Conservation (phyloP, 2,888 invertebrate genomes). For the Xestia c-nigrum region DNA sequence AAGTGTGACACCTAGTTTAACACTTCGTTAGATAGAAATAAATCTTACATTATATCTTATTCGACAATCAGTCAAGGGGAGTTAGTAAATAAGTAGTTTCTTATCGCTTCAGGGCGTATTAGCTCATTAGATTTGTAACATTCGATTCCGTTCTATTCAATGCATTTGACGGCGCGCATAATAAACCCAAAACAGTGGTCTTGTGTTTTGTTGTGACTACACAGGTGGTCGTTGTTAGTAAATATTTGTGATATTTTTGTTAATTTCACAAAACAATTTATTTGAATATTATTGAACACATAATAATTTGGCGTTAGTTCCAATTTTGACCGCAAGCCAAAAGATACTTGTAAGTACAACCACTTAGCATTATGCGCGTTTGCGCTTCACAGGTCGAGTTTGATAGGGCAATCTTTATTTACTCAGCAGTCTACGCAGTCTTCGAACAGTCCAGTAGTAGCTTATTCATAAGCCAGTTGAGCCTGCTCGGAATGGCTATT, state of each 20-base stretch:
- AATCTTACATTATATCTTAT: constrained; percentile 59
- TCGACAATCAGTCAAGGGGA: constrained; percentile 66
- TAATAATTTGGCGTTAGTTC: not conserved
- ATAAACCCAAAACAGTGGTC: not conserved
- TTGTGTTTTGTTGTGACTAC: no score
- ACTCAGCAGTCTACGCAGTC: no score
- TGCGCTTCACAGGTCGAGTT: not conserved
- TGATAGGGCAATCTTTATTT: not conserved
- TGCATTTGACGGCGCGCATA: constrained; percentile 2
- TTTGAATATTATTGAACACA: not conserved
- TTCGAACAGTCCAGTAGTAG: not conserved
- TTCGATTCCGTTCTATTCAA: constrained; percentile 40
- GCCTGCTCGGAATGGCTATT: not conserved
- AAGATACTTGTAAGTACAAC: not conserved
- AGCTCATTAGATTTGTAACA: constrained; percentile 41
- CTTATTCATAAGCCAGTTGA: constrained; percentile 9
- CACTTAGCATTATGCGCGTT: no score
- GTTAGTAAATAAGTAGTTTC: constrained; percentile 44
- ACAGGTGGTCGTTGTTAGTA: not conserved
- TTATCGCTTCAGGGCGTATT: constrained; percentile 52
- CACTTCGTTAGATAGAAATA: constrained; percentile 65
- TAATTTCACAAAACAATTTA: not conserved
- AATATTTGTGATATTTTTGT: not conserved
- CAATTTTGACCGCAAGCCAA: not conserved
- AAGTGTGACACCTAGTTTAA: constrained; percentile 64